Evolutionary conservation across 92 coral and sea anemone genomes (phyloP), one percentile per base, ranked within the genome.

Genomic region (Siderastrea radians): DNA sequence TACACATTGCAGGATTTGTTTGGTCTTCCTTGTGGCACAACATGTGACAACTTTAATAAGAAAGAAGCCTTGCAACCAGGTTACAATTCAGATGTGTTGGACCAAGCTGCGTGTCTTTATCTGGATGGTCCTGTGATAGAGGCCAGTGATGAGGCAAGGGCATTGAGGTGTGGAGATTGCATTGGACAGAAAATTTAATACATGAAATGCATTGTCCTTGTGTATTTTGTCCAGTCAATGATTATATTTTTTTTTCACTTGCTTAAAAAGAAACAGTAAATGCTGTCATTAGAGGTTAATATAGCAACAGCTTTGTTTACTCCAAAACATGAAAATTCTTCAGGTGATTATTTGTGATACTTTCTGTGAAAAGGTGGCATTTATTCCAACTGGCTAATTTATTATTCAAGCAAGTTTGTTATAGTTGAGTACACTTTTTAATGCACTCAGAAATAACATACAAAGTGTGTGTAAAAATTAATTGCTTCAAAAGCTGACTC

Each of bases 1-100:
- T 64, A 64, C 12, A 57, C 15, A 10, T 66, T 62, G 4, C 71
- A 80, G 84, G 53, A 49, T 65, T 7, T 80, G 59, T 80, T 80
- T 80, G 84, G 84, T 3, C 84, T 80, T 62, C 84, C 84, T 6
- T 80, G 74, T 66, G 65, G 84, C 60, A 80, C 84, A 6, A 80
- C 75, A 1, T 80, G 84, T 66, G 84, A 80, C 61, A 80, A 64
- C 10, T 80, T 10, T 45, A 80, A 11, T n/a, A 12, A 6, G n/a
- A 14, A 64, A 44, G 57, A 80, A 65, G 45, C 10, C 10, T 51
- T 80, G 26, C 43, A 64, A 48, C 84, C 84, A 26, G 84, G 84
- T 5, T 80, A 8, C 7, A 80, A 80, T 45, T 16, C 13, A 5
- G 74, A 64, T 17, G 74, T 80, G 12, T 8, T 80, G 3, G 11